Percentiles rank a stretch among this genome's conserved stretches.
These are phyloP conservation scores for Aphidius ervi DNA, from an alignment of 1,140 invertebrate genomes.

Conservation along the genomic window DNA sequence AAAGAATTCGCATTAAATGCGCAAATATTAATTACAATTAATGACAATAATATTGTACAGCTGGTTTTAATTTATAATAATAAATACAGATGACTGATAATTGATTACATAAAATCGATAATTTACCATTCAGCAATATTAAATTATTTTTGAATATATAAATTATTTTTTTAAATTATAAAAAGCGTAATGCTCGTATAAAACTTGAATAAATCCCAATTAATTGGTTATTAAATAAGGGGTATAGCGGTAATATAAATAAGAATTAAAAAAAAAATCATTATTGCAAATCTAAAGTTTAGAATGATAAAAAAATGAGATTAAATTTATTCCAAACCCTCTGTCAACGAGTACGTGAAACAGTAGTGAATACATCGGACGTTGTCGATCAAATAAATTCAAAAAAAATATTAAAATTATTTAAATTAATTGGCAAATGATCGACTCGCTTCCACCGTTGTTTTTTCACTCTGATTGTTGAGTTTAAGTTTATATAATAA, in stretches of 20 bases:
- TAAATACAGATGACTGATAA: conserved; percentile 2
- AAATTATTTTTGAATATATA: neutral
- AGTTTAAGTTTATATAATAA: conserved; percentile 47
- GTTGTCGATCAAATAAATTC: conserved; percentile 28
- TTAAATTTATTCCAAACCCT: conserved; percentile 35
- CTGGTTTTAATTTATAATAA: conserved; percentile 22
- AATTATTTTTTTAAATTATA: neutral
- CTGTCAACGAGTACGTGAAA: conserved; percentile 40
- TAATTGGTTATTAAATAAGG: neutral
- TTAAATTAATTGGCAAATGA: neutral
- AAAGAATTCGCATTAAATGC: too few relatives aligned
- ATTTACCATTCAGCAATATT: neutral
- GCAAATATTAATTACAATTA: neutral
- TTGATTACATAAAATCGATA: neutral
- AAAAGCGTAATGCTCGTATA: conserved; percentile 1
- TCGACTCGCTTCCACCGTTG: conserved; percentile 26
- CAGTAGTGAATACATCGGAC: conserved; percentile 26
- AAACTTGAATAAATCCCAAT: conserved; percentile 2
- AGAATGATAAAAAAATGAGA: conserved; percentile 12
- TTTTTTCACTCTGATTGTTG: conserved; percentile 42
- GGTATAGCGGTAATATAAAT: too few relatives aligned
- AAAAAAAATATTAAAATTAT: conserved; percentile 1
- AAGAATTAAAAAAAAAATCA: too few relatives aligned
- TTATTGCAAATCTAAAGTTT: neutral
- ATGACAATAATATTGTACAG: conserved; percentile 18